Evolutionary conservation across 2,888 invertebrate species (phyloP), one percentile per base, ranked within the genome.

Genomic region (Himalopsyche kuldschensis): DNA sequence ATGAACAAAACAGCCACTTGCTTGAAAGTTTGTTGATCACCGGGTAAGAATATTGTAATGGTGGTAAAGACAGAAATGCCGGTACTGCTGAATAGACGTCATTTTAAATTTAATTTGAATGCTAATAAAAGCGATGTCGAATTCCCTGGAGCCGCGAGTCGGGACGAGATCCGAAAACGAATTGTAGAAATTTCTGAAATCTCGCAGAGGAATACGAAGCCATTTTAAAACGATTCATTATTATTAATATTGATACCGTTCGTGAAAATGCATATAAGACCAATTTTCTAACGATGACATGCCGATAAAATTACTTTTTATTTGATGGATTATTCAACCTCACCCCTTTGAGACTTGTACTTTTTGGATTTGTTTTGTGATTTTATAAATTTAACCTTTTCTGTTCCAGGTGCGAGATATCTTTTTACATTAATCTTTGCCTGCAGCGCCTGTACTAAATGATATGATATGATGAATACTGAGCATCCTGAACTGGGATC

Each of bases 101-200:
- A 79, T 80, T 83, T 83, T 78, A 83, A 83, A 83, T 83, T 83
- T 83, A 83, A 83, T 83, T 83, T 83, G 83, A 83, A 83, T 83
- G 77, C 80, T 83, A 83, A 83, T 83, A 83, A 83, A 83, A 78
- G 41, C 83, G 83, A 78, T 81, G 83, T 83, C 80, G 83, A 78
- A 82, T 78, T 3, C 82, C 47, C 82, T 4, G 31, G 78, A 69
- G 81, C 27, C 55, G 24, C 5, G 55, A 55, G 20, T 55, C 17
- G 77, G 55, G 77, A 47, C 31, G 41, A 15, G 77, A 32, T 46
- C 32, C 47, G 77, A 76, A 69, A 69, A 81, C 80, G 30, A 24
- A 41, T 41, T 27, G 31, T 30, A 27, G 27, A 75, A 27, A 30
- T 32, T 32, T 30, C 75, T 30, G 75, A 17, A 75, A 30, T 27